Percentiles rank a stretch among this genome's conserved stretches.
Conservation (phyloP, 2,797 vertebrate species). For the Bryconaethiops microstoma region DNA sequence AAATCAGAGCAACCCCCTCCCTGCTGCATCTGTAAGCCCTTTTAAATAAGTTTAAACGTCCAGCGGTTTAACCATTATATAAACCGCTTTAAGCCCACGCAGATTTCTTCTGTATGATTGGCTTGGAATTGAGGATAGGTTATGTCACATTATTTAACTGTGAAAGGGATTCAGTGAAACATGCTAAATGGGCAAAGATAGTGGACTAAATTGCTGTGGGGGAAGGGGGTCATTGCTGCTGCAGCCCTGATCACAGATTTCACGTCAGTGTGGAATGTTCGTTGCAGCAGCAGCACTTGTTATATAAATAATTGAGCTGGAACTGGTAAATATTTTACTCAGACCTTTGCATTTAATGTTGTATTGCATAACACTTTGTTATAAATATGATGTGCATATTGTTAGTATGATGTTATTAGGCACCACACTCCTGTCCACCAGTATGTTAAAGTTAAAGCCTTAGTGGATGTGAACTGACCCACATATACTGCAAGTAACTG, state of each 20-base stretch:
- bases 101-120: not conserved
- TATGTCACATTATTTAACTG: not conserved
- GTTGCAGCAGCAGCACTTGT: slow-evolving; percentile 36
- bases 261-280: slow-evolving; percentile 38
- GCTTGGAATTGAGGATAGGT: not conserved
- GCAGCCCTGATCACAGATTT: slow-evolving; percentile 29
- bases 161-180: not conserved
- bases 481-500: not conserved
- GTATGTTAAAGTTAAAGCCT: not conserved
- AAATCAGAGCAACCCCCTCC: slow-evolving; percentile 24
- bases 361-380: slow-evolving; percentile 18
- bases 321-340: slow-evolving; percentile 52
- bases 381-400: not conserved
- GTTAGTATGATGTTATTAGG: not conserved
- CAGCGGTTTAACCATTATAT: slow-evolving; percentile 48
- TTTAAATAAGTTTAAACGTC: slow-evolving; percentile 47
- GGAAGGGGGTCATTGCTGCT: slow-evolving; percentile 2
- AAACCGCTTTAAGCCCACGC: slow-evolving; percentile 45
- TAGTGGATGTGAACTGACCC: not conserved
- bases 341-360: slow-evolving; percentile 27
- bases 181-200: slow-evolving; percentile 3
- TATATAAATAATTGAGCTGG: slow-evolving; percentile 55
- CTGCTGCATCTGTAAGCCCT: slow-evolving; percentile 36
- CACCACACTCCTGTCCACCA: not conserved
- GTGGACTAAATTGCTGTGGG: not conserved